phyloP scores from a whole-genome alignment of 2,888 invertebrate genomes.

The Sphaeridia pumilis region DNA sequence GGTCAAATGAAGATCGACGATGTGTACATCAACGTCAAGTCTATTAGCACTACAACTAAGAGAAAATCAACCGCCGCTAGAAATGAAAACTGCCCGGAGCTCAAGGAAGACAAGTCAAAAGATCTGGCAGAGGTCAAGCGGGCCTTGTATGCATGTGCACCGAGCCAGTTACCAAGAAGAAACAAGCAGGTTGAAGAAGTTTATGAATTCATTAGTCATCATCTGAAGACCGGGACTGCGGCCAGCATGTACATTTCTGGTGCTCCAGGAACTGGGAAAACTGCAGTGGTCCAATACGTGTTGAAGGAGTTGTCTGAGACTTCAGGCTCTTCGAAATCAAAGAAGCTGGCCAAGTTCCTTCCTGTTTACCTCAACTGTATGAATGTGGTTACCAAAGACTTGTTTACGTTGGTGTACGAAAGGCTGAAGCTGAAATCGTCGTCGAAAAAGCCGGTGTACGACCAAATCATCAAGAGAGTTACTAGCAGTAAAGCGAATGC shows the following conservation, averaged over 20 bases:
- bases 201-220: conserved; percentile 53
- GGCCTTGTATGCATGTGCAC: conserved; percentile 45
- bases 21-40: conserved; percentile 2
- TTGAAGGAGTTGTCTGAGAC: conserved; percentile 39
- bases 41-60: neutral
- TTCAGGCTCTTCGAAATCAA: conserved; percentile 28
- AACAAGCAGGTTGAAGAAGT: conserved; percentile 63
- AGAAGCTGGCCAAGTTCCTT: conserved; percentile 47
- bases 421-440: conserved; percentile 53
- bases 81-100: neutral
- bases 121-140: conserved; percentile 39
- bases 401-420: conserved; percentile 64
- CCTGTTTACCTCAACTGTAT: conserved; percentile 78
- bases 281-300: conserved; percentile 68
- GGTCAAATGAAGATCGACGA: conserved; percentile 4
- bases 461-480: neutral
- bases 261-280: conserved; percentile 95
- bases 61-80: neutral
- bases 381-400: conserved; percentile 68
- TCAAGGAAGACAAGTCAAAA: neutral
- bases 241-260: conserved; percentile 89
- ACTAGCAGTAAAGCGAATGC: neutral
- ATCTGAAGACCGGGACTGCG: conserved; percentile 53
- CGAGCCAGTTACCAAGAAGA: conserved; percentile 56
- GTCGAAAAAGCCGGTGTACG: no score